phyloP scores from a whole-genome alignment of 2,797 vertebrate genomes.

The Orientallactaga sibirica region DNA sequence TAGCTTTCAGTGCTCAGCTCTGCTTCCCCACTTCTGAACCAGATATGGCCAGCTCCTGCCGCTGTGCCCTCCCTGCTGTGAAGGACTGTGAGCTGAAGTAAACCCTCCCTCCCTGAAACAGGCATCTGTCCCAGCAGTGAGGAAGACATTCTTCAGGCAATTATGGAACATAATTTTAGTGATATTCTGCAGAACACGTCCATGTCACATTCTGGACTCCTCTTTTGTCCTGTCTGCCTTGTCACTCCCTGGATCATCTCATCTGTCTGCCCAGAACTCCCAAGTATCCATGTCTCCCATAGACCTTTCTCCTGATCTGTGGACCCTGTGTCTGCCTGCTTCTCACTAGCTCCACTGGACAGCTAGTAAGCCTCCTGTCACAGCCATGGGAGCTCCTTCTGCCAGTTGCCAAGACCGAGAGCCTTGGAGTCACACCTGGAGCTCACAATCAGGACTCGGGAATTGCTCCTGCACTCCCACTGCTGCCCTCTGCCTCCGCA shows the following conservation, averaged over 20 bases:
- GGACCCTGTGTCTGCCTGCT: neutral
- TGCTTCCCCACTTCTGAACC: neutral
- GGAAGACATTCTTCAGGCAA: neutral
- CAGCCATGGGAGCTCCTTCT: neutral
- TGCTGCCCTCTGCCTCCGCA: neutral
- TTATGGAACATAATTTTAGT: neutral
- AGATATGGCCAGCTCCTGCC: too few relatives aligned
- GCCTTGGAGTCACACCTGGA: neutral
- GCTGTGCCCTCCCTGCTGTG: too few relatives aligned
- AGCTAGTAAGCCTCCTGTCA: neutral
- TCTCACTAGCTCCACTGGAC: neutral
- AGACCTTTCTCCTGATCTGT: conserved; percentile 20
- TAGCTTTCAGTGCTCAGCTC: too few relatives aligned
- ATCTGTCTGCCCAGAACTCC: neutral
- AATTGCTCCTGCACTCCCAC: neutral
- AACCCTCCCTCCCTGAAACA: too few relatives aligned
- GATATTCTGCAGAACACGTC: neutral
- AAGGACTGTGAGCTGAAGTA: too few relatives aligned
- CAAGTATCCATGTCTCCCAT: neutral
- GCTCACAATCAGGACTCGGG: neutral
- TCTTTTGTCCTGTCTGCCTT: neutral
- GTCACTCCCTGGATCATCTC: neutral
- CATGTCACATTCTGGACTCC: too few relatives aligned
- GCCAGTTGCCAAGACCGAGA: neutral
- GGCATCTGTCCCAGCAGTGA: too few relatives aligned